Conservation (phyloP, 2,113 vertebrate genomes). For the Lamprotornis superbus region DNA sequence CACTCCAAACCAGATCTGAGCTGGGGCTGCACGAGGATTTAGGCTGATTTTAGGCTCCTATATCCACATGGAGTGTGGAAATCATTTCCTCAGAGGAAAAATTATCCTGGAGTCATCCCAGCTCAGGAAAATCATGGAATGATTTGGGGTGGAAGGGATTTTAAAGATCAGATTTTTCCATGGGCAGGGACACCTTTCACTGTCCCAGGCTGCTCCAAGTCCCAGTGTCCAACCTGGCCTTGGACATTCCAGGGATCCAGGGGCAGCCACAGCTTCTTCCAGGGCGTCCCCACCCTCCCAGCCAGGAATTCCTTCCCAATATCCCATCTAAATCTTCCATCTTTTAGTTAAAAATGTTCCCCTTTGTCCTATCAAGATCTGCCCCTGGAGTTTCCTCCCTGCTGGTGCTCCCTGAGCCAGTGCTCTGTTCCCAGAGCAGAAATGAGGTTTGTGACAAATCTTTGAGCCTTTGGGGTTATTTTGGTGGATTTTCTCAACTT, state of each 20-base stretch:
- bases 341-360: not conserved
- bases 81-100: not conserved
- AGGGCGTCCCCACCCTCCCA: not conserved
- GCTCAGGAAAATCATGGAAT: not conserved
- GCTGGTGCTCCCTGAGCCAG: not conserved
- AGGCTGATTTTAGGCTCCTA: not conserved
- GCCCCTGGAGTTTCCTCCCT: not conserved
- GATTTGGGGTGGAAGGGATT: not conserved
- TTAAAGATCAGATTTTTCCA: not conserved
- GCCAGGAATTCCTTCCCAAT: not conserved
- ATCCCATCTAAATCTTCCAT: not conserved
- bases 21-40: not conserved
- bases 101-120: not conserved
- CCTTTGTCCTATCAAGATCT: not conserved
- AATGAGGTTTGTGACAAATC: not conserved
- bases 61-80: not conserved
- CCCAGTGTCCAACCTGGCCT: rapidly evolving
- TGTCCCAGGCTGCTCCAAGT: not conserved
- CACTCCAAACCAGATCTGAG: not conserved
- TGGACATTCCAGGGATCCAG: not conserved
- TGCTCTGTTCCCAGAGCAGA: not conserved
- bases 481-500: not conserved
- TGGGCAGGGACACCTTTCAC: not conserved
- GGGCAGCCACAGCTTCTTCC: not conserved
- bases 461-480: not conserved